Base-by-base conservation (phyloP, 2,797 vertebrate genomes). In the Megaceryle alcyon region DNA sequence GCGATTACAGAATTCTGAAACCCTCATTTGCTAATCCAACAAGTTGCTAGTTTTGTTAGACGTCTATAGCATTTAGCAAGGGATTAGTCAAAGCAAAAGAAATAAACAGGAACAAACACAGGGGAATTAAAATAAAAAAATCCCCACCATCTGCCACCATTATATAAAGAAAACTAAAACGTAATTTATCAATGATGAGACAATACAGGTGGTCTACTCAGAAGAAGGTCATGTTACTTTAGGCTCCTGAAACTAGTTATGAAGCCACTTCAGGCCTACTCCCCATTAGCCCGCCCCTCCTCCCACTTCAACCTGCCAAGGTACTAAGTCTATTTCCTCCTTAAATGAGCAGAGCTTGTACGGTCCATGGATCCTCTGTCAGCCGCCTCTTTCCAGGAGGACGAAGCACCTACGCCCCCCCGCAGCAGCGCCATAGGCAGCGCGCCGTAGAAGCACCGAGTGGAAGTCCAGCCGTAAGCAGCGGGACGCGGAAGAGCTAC, bases 341-440 rank as follows among this genome's bases (percentile, higher is more conserved):
- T 23, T 1, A 9, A 11, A 6, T 0, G 49, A 33, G 28, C 80
- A n/a, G 19, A 35, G 5, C 73, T 3, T 1, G 8, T 2, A 19
- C 10, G 2, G 2, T 5, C 14, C 20, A 2, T 7, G n/a, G 12
- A 3, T 37, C 33, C 39, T 19, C 37, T 4, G 33, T 12, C 53
- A 37, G 23, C 37, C 26, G 2, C 22, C 13, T 22, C 35, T 2
- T 14, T 23, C 29, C 3, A 3, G 15, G 2, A 19, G 44, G 6
- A 3, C 20, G 43, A 5, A 25, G 46, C 44, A 23, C 25, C 20
- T 43, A 5, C 33, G 14, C 3, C 21, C 21, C 14, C 29, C 60
- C 1, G 26, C 53, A 20, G 44, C 54, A 10, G 29, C 28, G 15
- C 35, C 23, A 25, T 7, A 4, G 21, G 48, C 56, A 33, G 41